A percentile compares a stretch with the other conserved stretches of the same genome.
Conservation (phyloP, 2,797 vertebrate species). For the Alauda arvensis region DNA sequence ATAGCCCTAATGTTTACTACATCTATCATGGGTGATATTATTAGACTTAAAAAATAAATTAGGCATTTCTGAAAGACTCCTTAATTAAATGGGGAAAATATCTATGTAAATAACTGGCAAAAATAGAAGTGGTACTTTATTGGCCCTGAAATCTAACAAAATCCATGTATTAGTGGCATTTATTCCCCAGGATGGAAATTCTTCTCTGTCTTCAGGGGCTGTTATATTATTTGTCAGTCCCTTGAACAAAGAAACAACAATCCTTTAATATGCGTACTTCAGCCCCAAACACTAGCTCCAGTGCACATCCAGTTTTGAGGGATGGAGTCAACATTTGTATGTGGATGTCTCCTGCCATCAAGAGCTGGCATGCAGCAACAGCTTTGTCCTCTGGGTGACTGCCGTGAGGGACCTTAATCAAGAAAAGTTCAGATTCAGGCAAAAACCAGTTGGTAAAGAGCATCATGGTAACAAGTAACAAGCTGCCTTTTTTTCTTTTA, state of each 20-base stretch:
- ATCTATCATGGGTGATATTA: neutral
- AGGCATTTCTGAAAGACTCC: neutral
- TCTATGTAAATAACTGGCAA: neutral
- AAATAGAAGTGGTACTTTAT: neutral
- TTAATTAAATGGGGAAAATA: neutral
- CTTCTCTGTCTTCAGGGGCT: neutral
- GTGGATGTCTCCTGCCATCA: neutral
- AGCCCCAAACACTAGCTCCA: neutral
- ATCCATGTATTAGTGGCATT: neutral
- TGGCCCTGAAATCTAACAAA: neutral
- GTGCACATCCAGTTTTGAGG: neutral
- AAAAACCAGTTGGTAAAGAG: neutral
- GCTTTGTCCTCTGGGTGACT: neutral
- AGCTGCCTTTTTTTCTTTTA: neutral
- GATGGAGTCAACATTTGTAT: neutral
- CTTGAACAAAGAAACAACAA: neutral
- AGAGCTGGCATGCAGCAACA: neutral
- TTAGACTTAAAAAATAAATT: neutral
- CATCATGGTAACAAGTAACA: neutral
- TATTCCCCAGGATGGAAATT: neutral
- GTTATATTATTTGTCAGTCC: neutral
- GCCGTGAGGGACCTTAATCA: neutral
- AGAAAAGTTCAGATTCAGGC: neutral
- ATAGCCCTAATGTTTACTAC: neutral
- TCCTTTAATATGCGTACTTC: neutral